phyloP scores from a whole-genome alignment of 2,888 invertebrate species.

The Ornithoptera priamus region DNA sequence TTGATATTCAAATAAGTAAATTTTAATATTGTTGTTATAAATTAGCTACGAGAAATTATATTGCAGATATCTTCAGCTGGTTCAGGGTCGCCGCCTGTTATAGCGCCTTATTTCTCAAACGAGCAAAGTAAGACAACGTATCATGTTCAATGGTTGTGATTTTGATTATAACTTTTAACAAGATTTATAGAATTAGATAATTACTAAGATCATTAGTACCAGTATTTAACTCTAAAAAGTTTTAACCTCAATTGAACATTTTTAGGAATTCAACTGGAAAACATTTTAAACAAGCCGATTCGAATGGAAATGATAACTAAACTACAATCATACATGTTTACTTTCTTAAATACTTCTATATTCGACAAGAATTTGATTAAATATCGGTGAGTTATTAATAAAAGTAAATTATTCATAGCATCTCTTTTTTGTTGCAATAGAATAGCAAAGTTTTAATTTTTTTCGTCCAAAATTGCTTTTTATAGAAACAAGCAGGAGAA shows the following conservation, averaged over 20 bases:
- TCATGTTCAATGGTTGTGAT: background rate
- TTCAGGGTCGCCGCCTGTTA: slow-evolving; percentile 48
- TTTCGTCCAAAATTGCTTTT: background rate
- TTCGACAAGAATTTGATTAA: slow-evolving; percentile 40
- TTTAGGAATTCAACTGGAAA: slow-evolving; percentile 45
- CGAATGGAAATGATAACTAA: slow-evolving; percentile 48
- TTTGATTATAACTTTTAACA: background rate
- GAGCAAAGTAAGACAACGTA: slow-evolving; percentile 42
- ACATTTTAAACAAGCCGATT: slow-evolving; percentile 47
- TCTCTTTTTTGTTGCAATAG: background rate
- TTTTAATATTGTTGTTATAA: too few species aligned
- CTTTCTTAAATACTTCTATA: slow-evolving; percentile 50
- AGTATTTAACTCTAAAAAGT: background rate
- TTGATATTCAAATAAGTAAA: too few species aligned
- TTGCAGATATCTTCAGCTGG: slow-evolving; percentile 31
- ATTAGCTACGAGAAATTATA: background rate
- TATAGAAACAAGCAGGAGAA: slow-evolving; percentile 43
- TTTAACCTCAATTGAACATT: background rate
- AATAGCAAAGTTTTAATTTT: background rate
- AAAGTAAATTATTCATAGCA: background rate
- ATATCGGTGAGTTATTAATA: slow-evolving; percentile 42
- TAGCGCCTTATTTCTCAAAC: slow-evolving; percentile 51
- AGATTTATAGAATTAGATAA: background rate
- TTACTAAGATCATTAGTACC: background rate
- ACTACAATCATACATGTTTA: slow-evolving; percentile 50